phyloP scores from a whole-genome alignment of 2,113 vertebrate species.

The Microcebus murinus region DNA sequence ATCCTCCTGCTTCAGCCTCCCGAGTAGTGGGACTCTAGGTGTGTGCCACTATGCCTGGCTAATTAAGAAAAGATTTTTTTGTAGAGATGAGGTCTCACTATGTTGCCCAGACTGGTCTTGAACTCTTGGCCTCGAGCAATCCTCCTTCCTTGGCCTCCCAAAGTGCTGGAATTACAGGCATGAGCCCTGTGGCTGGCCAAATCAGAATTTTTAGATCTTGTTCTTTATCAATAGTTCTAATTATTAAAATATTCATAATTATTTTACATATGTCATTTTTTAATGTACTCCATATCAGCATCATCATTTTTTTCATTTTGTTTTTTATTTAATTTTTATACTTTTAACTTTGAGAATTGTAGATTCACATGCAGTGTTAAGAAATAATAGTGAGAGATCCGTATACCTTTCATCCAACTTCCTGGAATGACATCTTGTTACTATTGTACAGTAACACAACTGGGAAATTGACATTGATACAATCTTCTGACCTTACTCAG shows the following conservation, averaged over 20 bases:
- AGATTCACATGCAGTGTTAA: neutral
- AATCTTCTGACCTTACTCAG: neutral
- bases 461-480: neutral
- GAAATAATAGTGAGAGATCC: conserved; percentile 9
- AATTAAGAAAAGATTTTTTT: no score
- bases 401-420: neutral
- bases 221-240: neutral
- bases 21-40: no score
- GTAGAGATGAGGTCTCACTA: no score
- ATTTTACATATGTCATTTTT: conserved; percentile 25
- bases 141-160: no score
- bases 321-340: neutral
- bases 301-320: no score
- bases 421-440: neutral
- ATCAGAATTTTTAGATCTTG: conserved; percentile 20
- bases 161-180: no score
- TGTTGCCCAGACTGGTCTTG: no score
- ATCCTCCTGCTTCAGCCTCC: no score
- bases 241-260: conserved; percentile 27
- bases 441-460: neutral
- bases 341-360: conserved; percentile 33
- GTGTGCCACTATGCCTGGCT: no score
- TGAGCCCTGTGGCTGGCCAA: neutral
- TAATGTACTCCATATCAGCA: neutral
- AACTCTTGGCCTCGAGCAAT: no score